These are phyloP conservation scores for Cosmopolites sordidus DNA, from an alignment of 2,888 invertebrate genomes.

Conservation along the genomic window DNA sequence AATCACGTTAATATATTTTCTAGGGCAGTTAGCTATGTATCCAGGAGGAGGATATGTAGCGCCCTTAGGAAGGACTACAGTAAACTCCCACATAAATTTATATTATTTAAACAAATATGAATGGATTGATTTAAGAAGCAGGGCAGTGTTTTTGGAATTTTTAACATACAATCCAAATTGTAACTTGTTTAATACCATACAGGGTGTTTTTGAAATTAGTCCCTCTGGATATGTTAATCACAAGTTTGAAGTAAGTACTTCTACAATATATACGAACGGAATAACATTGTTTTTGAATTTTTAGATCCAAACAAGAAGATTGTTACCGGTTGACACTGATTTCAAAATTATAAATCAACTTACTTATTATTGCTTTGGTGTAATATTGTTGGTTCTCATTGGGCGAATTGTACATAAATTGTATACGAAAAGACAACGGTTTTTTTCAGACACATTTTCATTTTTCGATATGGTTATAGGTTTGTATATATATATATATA, in stretches of 20 bases:
- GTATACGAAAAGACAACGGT: slow-evolving; percentile 18
- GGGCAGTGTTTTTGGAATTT: slow-evolving; percentile 38
- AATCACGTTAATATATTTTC: slow-evolving; percentile 19
- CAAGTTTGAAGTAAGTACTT: slow-evolving; percentile 19
- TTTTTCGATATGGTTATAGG: slow-evolving; percentile 34
- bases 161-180: slow-evolving; percentile 37
- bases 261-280: too few species aligned
- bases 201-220: slow-evolving; percentile 35
- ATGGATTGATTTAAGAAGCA: slow-evolving; percentile 36
- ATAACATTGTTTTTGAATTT: too few species aligned
- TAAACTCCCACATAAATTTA: slow-evolving; percentile 35
- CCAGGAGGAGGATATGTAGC: slow-evolving; percentile 38
- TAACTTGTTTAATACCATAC: slow-evolving; percentile 37
- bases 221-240: slow-evolving; percentile 34
- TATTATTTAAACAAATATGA: slow-evolving; percentile 32
- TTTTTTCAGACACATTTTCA: slow-evolving; percentile 33
- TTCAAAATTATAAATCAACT: slow-evolving; percentile 3
- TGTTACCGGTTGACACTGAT: slow-evolving; percentile 31
- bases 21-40: slow-evolving; percentile 36
- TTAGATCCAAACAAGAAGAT: slow-evolving; percentile 35
- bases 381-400: slow-evolving; percentile 29
- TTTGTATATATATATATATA: slow-evolving; percentile 2
- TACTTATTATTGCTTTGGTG: slow-evolving; percentile 28
- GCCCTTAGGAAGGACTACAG: slow-evolving; percentile 34
- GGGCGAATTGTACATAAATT: slow-evolving; percentile 29